phyloP scores from a whole-genome alignment of 2,113 vertebrate genomes.

The Turnix velox region DNA sequence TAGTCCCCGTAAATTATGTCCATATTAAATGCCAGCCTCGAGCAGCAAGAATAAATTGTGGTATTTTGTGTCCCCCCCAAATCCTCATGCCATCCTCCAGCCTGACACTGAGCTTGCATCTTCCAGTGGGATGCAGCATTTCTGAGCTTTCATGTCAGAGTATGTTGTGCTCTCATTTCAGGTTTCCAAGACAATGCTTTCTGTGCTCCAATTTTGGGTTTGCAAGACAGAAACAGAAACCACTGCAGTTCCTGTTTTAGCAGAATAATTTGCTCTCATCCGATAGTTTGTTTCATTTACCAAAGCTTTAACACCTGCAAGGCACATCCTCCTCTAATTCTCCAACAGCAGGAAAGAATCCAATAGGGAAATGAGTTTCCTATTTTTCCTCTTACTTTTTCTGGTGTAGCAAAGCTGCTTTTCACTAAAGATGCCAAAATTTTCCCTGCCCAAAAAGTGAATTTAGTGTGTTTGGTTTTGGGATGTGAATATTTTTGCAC shows the following conservation, averaged over 20 bases:
- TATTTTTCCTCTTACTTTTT: conserved; percentile 7
- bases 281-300: conserved; percentile 31
- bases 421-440: conserved; percentile 31
- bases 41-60: neutral
- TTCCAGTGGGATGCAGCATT: neutral
- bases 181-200: neutral
- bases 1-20: neutral
- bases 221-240: conserved; percentile 21
- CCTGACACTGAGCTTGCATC: neutral
- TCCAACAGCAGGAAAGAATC: conserved; percentile 14
- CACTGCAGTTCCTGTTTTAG: conserved; percentile 19
- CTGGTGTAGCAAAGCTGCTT: conserved; percentile 27
- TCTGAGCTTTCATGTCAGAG: neutral
- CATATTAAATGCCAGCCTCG: neutral
- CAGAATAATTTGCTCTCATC: conserved; percentile 31
- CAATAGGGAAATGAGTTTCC: conserved; percentile 32
- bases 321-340: conserved; percentile 15
- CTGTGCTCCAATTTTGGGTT: conserved; percentile 5
- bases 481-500: conserved; percentile 32
- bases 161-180: neutral
- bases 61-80: neutral
- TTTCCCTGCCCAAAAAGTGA: conserved; percentile 34
- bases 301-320: conserved; percentile 50
- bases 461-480: conserved; percentile 48
- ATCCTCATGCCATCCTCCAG: neutral